Conservation (phyloP, 2,888 invertebrate species). For the Apamea crenata region DNA sequence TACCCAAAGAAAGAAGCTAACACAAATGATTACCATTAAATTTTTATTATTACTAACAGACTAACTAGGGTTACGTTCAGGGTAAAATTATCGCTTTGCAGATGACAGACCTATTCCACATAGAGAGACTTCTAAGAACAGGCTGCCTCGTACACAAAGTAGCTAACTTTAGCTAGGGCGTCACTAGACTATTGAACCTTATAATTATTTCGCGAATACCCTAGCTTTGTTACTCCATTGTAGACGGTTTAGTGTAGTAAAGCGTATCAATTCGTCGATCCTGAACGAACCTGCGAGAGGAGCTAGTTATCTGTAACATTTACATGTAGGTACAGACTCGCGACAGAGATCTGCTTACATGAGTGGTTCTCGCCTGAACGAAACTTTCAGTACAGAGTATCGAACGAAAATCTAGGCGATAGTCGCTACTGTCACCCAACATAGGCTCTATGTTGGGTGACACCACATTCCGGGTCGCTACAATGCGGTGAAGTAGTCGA, state of each 20-base stretch:
- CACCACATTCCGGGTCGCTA: not conserved
- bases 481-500: not conserved
- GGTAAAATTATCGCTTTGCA: not conserved
- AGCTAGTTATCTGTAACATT: conserved; percentile 16
- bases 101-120: not conserved
- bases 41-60: not conserved
- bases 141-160: not conserved
- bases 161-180: not conserved
- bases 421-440: not conserved
- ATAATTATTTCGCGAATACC: not conserved
- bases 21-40: not conserved
- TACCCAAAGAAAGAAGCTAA: not conserved
- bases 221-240: not conserved
- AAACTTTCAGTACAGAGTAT: conserved; percentile 1
- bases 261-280: conserved; percentile 19
- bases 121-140: not conserved
- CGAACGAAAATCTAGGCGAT: not conserved
- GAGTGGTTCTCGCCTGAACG: not conserved
- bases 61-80: not conserved
- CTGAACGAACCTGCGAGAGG: not conserved
- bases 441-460: not conserved
- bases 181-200: conserved; percentile 8
- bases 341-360: conserved; percentile 18
- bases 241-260: not conserved
- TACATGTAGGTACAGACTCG: not conserved